Evolutionary conservation across 2,797 vertebrate genomes (phyloP).

Genomic region (Peromyscus eremicus): DNA sequence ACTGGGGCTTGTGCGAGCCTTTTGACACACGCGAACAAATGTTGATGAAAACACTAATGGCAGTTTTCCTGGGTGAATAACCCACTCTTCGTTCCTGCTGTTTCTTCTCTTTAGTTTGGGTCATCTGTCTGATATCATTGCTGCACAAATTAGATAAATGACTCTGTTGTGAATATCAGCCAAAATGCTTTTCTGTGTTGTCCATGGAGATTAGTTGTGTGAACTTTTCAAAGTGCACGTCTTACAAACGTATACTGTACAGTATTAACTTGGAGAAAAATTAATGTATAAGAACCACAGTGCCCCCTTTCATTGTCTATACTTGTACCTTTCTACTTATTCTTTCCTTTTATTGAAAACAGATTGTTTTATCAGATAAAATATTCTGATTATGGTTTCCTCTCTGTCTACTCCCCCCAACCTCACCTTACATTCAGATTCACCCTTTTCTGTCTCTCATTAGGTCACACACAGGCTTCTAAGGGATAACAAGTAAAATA

Average conservation of each 20-base stretch:
- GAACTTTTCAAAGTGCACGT: not conserved
- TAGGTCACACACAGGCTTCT: not conserved
- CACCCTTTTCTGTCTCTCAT: not conserved
- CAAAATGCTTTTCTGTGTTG: not conserved
- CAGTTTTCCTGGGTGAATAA: not conserved
- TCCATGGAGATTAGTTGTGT: not conserved
- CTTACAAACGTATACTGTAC: not conserved
- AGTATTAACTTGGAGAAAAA: conserved; percentile 20
- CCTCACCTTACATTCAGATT: not conserved
- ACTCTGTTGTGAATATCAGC: not conserved
- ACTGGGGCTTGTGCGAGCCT: not conserved
- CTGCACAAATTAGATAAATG: not conserved
- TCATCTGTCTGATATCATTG: not conserved
- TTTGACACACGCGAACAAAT: not conserved
- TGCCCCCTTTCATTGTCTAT: not conserved
- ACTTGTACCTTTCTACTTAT: not conserved
- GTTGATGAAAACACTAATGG: not conserved
- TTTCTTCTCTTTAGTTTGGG: not conserved
- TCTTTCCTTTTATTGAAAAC: not conserved
- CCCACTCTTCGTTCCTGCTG: not conserved
- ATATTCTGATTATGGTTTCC: not conserved
- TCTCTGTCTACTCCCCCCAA: not conserved
- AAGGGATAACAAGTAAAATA: not conserved
- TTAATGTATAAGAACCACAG: not conserved
- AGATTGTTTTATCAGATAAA: not conserved